These are phyloP conservation scores for Tetragonisca angustula DNA, from an alignment of 2,888 invertebrate genomes.

Conservation along the genomic window DNA sequence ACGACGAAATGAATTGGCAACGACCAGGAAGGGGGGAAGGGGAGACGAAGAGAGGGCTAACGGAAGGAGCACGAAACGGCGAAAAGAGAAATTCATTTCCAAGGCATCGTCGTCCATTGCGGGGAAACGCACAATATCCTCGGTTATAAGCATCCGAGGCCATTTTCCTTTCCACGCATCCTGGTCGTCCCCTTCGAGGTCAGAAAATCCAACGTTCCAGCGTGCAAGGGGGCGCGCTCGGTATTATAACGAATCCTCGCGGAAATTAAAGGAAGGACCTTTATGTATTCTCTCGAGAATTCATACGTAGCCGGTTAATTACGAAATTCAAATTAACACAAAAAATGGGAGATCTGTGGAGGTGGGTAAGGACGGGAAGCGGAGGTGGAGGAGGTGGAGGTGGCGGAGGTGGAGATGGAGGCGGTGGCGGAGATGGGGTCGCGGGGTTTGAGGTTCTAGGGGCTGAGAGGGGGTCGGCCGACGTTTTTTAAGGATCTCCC, in stretches of 20 bases:
- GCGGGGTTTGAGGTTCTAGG: slow-evolving; percentile 28
- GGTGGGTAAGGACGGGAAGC: slow-evolving; percentile 47
- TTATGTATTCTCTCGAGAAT: slow-evolving; percentile 79
- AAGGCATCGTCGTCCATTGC: slow-evolving; percentile 35
- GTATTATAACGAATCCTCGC: slow-evolving; percentile 78
- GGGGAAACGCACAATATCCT: slow-evolving; percentile 59
- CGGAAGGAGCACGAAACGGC: not conserved
- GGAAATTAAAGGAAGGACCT: slow-evolving; percentile 81
- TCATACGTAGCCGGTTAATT: slow-evolving; percentile 80
- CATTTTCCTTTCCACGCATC: slow-evolving; percentile 64
- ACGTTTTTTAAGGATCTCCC: slow-evolving; percentile 81
- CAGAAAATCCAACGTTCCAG: slow-evolving; percentile 72
- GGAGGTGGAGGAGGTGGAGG: slow-evolving; percentile 11
- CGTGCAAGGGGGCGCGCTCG: slow-evolving; percentile 56
- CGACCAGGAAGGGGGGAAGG: not conserved
- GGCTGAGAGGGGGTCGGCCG: slow-evolving; percentile 52
- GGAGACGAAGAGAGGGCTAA: not conserved
- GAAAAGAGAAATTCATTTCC: slow-evolving; percentile 48
- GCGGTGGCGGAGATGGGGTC: slow-evolving; percentile 30
- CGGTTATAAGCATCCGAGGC: slow-evolving; percentile 55
- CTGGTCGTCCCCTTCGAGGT: slow-evolving; percentile 67
- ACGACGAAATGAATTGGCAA: not conserved
- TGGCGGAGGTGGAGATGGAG: slow-evolving; percentile 46
- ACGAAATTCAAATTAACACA: slow-evolving; percentile 84
- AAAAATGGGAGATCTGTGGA: slow-evolving; percentile 80